A percentile compares a stretch with the other conserved stretches of the same genome.
Conservation (phyloP, 2,797 vertebrate species). For the Potorous gilbertii region DNA sequence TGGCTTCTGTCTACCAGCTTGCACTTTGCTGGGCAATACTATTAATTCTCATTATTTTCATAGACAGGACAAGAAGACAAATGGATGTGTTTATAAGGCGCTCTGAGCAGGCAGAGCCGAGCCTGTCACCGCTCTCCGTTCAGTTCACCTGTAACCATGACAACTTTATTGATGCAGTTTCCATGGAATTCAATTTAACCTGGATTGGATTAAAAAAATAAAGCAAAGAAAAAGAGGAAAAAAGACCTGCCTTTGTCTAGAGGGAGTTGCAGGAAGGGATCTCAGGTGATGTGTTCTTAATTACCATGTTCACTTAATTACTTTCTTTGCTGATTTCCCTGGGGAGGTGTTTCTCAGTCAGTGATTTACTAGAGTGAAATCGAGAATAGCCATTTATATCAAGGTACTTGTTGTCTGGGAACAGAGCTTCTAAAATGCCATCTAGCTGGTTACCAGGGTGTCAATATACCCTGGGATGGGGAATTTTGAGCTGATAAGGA, state of each 20-base stretch:
- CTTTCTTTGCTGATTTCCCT: conserved; percentile 76
- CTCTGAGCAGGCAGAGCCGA: conserved; percentile 37
- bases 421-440: background rate
- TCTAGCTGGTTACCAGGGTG: background rate
- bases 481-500: background rate
- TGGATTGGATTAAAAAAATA: conserved; percentile 48
- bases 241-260: conserved; percentile 19
- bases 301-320: conserved; percentile 80
- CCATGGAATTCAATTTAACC: conserved; percentile 69
- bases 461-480: background rate
- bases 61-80: conserved; percentile 36
- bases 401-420: background rate
- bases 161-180: conserved; percentile 75
- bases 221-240: conserved; percentile 27
- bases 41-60: background rate
- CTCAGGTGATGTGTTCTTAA: conserved; percentile 76
- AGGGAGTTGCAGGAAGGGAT: conserved; percentile 49
- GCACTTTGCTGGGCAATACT: background rate
- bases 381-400: conserved; percentile 21
- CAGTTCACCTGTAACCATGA: conserved; percentile 83
- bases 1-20: background rate
- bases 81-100: conserved; percentile 48
- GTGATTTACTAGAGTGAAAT: conserved; percentile 66
- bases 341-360: conserved; percentile 61
- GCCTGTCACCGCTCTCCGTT: conserved; percentile 58